These are phyloP conservation scores for Melanogrammus aeglefinus DNA, from an alignment of 2,797 vertebrate genomes.

Conservation along the genomic window DNA sequence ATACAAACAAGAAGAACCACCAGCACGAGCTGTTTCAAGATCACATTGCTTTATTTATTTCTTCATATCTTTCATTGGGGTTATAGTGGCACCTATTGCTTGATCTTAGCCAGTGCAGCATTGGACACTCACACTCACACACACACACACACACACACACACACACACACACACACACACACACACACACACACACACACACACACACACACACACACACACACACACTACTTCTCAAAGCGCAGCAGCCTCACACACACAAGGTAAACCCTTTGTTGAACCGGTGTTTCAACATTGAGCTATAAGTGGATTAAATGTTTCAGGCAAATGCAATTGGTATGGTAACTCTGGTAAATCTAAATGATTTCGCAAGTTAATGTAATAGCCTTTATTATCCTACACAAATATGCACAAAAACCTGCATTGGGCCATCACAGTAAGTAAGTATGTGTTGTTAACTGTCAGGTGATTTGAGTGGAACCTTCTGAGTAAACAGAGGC, in stretches of 20 bases:
- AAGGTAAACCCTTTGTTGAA: conserved; percentile 30
- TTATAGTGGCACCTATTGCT: conserved; percentile 54
- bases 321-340: conserved; percentile 56
- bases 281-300: conserved; percentile 44
- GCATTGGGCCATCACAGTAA: background rate
- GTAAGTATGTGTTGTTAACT: background rate
- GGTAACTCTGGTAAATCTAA: conserved; percentile 17
- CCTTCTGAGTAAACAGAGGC: background rate
- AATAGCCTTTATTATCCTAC: background rate
- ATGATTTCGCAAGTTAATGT: conserved; percentile 5
- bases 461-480: background rate
- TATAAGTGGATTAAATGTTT: conserved; percentile 57
- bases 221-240: background rate
- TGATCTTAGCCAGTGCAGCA: conserved; percentile 22
- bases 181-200: background rate
- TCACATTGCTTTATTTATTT: too few species aligned
- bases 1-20: too few species aligned
- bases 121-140: background rate
- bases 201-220: background rate
- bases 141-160: too few species aligned
- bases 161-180: background rate
- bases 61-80: background rate
- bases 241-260: background rate
- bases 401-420: conserved; percentile 5
- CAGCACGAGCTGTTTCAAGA: background rate